These are phyloP conservation scores for Tetraneura akinire DNA, from an alignment of 1,140 invertebrate species.

Conservation along the genomic window DNA sequence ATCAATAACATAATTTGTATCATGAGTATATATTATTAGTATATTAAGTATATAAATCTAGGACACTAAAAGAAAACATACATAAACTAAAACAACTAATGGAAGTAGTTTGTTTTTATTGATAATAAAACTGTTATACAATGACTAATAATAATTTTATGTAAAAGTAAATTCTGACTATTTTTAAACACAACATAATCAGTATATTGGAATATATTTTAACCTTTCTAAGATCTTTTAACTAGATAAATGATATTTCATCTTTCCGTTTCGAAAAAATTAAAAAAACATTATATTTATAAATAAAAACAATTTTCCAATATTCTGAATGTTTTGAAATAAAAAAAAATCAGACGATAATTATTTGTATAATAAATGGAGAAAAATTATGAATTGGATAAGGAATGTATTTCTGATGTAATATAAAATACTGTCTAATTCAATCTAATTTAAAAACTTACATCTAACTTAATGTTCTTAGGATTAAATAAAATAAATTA, in stretches of 20 bases:
- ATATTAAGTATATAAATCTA: background rate
- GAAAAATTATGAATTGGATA: background rate
- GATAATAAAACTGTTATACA: conserved; percentile 22
- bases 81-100: background rate
- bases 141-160: conserved; percentile 1
- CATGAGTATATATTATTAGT: background rate
- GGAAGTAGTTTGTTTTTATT: conserved; percentile 25
- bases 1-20: too few relatives aligned
- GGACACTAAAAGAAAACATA: background rate
- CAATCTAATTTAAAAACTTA: background rate
- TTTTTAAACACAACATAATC: background rate
- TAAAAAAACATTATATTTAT: background rate
- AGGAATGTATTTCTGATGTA: conserved; percentile 29
- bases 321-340: too few relatives aligned
- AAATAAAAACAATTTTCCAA: background rate
- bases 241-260: too few relatives aligned
- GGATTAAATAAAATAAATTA: background rate
- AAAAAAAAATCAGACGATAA: background rate
- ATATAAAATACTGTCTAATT: conserved; percentile 5
- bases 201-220: background rate
- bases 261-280: background rate
- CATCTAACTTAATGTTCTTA: conserved; percentile 7
- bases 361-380: background rate
- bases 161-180: background rate
- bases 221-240: background rate